phyloP scores from a whole-genome alignment of 1,140 invertebrate species.

The Chionoecetes opilio region DNA sequence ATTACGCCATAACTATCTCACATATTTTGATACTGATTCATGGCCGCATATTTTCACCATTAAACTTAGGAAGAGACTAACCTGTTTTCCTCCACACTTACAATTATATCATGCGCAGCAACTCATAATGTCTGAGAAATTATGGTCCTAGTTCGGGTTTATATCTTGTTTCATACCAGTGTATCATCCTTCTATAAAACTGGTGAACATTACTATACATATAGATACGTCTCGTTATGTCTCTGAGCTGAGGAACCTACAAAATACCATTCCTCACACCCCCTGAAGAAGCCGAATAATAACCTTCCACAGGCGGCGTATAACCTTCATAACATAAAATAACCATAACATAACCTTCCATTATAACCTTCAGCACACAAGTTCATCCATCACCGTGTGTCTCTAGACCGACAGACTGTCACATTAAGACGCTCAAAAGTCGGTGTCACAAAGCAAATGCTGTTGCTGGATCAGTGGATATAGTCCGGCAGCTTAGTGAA shows the following conservation, averaged over 20 bases:
- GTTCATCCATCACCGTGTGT: neutral
- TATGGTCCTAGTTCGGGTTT: neutral
- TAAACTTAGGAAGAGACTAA: too few relatives aligned
- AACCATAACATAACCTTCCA: too few relatives aligned
- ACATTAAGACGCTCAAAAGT: neutral
- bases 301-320: too few relatives aligned
- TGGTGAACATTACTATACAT: neutral
- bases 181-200: neutral
- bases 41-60: neutral
- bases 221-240: neutral
- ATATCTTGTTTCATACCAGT: neutral
- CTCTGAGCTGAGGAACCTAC: neutral
- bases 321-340: too few relatives aligned
- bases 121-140: neutral
- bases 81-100: too few relatives aligned
- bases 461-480: neutral
- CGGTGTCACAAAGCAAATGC: neutral
- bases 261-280: neutral
- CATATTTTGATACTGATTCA: neutral
- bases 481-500: too few relatives aligned
- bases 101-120: neutral
- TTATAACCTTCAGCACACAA: neutral
- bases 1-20: constrained; percentile 1
- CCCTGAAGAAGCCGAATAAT: too few relatives aligned
- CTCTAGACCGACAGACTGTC: neutral